These are phyloP conservation scores for Diogma glabrata DNA, from an alignment of 2,888 invertebrate genomes.

Conservation along the genomic window DNA sequence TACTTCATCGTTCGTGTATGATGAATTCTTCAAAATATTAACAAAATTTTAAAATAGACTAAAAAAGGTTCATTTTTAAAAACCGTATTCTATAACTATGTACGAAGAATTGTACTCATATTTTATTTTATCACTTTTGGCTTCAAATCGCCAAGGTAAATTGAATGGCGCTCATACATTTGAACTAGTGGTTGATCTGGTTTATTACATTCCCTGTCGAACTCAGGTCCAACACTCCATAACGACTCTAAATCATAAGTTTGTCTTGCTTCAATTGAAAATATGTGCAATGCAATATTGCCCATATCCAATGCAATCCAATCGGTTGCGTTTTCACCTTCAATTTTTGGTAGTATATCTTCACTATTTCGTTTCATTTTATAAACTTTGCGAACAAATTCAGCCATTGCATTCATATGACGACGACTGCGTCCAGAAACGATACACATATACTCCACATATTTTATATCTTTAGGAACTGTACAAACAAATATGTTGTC, in stretches of 20 bases:
- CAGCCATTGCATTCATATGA: slow-evolving; percentile 62
- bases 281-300: slow-evolving; percentile 84
- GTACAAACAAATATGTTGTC: slow-evolving; percentile 68
- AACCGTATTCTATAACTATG: too few species aligned
- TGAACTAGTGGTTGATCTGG: slow-evolving; percentile 47
- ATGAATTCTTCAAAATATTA: too few species aligned
- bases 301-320: slow-evolving; percentile 91
- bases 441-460: slow-evolving; percentile 76
- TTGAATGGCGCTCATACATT: slow-evolving; percentile 54
- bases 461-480: slow-evolving; percentile 61
- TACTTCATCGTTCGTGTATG: too few species aligned
- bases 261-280: slow-evolving; percentile 55
- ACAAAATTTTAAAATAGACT: too few species aligned
- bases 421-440: slow-evolving; percentile 61
- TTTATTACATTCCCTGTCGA: slow-evolving; percentile 57
- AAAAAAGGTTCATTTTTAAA: too few species aligned
- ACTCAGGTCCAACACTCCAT: slow-evolving; percentile 78
- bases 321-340: slow-evolving; percentile 61
- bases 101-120: too few species aligned
- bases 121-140: slow-evolving; percentile 35
- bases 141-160: slow-evolving; percentile 49
- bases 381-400: slow-evolving; percentile 62
- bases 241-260: slow-evolving; percentile 80
- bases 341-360: slow-evolving; percentile 62
- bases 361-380: slow-evolving; percentile 53